A percentile compares a stretch with the other conserved stretches of the same genome.
Evolutionary conservation across 2,113 vertebrate species (phyloP).

Genomic region (Eudyptes chrysolophus): DNA sequence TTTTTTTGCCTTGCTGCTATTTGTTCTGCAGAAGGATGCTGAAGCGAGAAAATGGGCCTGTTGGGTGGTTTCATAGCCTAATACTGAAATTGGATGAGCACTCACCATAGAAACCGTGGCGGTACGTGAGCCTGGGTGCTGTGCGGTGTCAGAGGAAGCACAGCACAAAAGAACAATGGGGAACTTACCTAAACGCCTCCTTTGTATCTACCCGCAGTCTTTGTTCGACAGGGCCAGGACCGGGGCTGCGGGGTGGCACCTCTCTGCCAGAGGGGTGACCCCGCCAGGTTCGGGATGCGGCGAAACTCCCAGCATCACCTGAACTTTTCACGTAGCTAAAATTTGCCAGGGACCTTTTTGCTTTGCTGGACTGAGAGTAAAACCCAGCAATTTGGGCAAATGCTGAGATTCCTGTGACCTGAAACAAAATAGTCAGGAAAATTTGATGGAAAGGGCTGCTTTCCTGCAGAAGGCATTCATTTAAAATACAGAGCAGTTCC

Average conservation of each 20-base stretch:
- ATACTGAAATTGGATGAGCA: neutral
- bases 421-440: neutral
- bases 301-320: fast-evolving
- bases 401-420: neutral
- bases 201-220: fast-evolving
- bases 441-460: neutral
- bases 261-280: neutral
- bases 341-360: neutral
- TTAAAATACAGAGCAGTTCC: fast-evolving
- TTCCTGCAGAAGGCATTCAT: neutral
- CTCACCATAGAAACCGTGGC: slow-evolving; percentile 56
- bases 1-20: neutral
- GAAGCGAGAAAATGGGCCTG: neutral
- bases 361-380: neutral
- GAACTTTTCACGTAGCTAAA: neutral
- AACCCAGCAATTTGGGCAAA: neutral
- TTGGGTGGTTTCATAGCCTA: neutral
- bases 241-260: neutral
- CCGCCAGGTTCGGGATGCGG: fast-evolving
- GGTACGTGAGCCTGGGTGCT: neutral
- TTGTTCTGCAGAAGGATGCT: neutral
- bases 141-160: neutral
- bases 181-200: neutral
- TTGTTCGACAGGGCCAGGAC: neutral
- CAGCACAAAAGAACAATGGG: neutral